A percentile compares a stretch with the other conserved stretches of the same genome.
Conservation (phyloP, 2,888 invertebrate species). For the Shargacucullia verbasci region DNA sequence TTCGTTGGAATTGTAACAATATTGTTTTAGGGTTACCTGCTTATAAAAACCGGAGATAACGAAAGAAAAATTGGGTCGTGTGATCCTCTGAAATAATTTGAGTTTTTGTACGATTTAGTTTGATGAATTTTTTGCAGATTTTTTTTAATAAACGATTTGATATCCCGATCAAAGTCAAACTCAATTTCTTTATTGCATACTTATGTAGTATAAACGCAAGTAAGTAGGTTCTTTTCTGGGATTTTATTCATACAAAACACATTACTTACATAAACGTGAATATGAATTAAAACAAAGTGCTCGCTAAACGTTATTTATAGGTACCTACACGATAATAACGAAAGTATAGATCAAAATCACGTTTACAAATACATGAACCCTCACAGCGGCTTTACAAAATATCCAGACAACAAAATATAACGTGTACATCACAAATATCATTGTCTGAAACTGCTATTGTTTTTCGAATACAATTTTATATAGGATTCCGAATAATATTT, state of each 20-base stretch:
- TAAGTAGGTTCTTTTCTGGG: too few relatives aligned
- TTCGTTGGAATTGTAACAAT: slow-evolving; percentile 51
- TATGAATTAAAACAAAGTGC: too few relatives aligned
- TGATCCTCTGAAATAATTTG: slow-evolving; percentile 22
- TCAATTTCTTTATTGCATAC: too few relatives aligned
- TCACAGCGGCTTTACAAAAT: slow-evolving; percentile 16
- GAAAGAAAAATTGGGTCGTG: slow-evolving; percentile 23
- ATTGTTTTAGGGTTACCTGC: slow-evolving; percentile 50
- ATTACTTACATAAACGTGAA: too few relatives aligned
- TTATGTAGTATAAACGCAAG: too few relatives aligned
- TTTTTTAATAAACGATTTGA: background rate
- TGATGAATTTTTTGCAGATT: background rate
- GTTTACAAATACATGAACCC: slow-evolving; percentile 4
- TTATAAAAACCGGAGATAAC: slow-evolving; percentile 31
- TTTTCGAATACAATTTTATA: slow-evolving; percentile 38
- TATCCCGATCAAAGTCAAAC: too few relatives aligned
- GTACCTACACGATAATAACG: slow-evolving; percentile 7
- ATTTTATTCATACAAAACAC: too few relatives aligned
- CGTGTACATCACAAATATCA: slow-evolving; percentile 35
- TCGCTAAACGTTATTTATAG: slow-evolving; percentile 8
- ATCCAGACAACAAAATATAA: slow-evolving; percentile 33
- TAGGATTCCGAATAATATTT: slow-evolving; percentile 39
- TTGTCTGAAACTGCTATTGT: slow-evolving; percentile 34
- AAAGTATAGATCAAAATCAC: slow-evolving; percentile 14
- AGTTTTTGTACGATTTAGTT: slow-evolving; percentile 4